Conservation (phyloP, 37 sponge, comb jelly and placozoan genomes). For the Petrosia ficiformis region DNA sequence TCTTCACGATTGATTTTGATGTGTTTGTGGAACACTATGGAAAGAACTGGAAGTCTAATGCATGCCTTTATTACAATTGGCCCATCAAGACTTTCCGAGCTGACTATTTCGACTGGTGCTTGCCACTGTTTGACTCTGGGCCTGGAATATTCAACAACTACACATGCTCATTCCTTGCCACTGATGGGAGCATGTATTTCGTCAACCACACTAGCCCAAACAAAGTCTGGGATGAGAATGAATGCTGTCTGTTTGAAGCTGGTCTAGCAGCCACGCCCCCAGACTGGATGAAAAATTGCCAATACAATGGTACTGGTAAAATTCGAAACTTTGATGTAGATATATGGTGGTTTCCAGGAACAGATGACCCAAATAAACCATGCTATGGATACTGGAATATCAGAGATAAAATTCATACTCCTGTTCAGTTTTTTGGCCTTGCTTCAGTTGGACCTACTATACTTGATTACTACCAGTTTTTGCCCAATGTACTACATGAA, state of each 20-base stretch:
- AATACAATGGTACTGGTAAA: conserved; percentile 50
- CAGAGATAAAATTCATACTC: conserved; percentile 9
- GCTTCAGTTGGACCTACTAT: conserved; percentile 33
- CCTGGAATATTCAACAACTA: conserved; percentile 13
- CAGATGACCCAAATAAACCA: conserved; percentile 44
- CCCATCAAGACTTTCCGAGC: conserved; percentile 35
- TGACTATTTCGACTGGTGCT: conserved; percentile 42
- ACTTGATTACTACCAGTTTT: conserved; percentile 28
- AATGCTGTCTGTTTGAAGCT: conserved; percentile 45
- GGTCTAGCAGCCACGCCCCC: conserved; percentile 37
- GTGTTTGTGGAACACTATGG: conserved; percentile 36
- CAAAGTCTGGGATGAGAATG: conserved; percentile 29
- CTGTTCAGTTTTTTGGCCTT: conserved; percentile 58
- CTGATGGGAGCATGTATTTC: conserved; percentile 35
- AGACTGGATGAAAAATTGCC: conserved; percentile 38
- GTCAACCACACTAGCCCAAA: conserved; percentile 28
- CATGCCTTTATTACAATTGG: conserved; percentile 30
- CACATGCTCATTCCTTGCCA: conserved; percentile 42
- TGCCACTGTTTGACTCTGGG: conserved; percentile 38
- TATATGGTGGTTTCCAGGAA: conserved; percentile 67
- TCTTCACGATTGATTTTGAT: conserved; percentile 17
- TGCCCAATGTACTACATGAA: neutral
- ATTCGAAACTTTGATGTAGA: conserved; percentile 22
- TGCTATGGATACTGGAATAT: conserved; percentile 59
- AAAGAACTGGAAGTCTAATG: conserved; percentile 12